These are phyloP conservation scores for Cataglyphis albicans DNA, from an alignment of 2,888 invertebrate genomes.

Conservation along the genomic window DNA sequence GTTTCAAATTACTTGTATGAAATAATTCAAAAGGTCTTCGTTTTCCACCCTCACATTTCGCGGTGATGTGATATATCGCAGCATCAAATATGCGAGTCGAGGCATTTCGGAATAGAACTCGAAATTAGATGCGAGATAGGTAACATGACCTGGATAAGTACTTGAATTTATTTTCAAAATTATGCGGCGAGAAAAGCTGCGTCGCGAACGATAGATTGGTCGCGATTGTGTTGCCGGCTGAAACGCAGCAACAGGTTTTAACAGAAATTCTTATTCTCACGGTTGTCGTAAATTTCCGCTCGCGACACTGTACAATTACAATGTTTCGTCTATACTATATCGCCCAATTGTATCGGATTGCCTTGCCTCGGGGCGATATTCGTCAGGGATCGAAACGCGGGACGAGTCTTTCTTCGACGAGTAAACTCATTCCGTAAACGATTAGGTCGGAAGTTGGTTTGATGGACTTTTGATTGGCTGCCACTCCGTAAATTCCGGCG, in stretches of 20 bases:
- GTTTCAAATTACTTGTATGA: not conserved
- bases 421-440: conserved; percentile 74
- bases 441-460: conserved; percentile 79
- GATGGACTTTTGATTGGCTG: conserved; percentile 79
- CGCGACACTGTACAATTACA: conserved; percentile 1
- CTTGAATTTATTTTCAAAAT: conserved; percentile 33
- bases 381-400: conserved; percentile 4
- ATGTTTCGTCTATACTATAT: not conserved
- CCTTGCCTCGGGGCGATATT: conserved; percentile 7
- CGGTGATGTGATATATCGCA: not conserved
- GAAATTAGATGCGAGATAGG: not conserved
- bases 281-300: conserved; percentile 55
- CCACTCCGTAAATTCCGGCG: conserved; percentile 10
- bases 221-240: not conserved
- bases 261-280: conserved; percentile 56
- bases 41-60: not conserved
- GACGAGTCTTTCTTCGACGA: conserved; percentile 66
- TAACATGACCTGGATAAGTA: conserved; percentile 60
- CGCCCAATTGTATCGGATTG: conserved; percentile 46
- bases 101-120: conserved; percentile 59
- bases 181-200: conserved; percentile 35
- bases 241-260: conserved; percentile 66
- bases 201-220: not conserved
- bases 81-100: conserved; percentile 16
- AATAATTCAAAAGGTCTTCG: not conserved